phyloP scores from a whole-genome alignment of 2,888 invertebrate genomes.

The Catocala fraxini region DNA sequence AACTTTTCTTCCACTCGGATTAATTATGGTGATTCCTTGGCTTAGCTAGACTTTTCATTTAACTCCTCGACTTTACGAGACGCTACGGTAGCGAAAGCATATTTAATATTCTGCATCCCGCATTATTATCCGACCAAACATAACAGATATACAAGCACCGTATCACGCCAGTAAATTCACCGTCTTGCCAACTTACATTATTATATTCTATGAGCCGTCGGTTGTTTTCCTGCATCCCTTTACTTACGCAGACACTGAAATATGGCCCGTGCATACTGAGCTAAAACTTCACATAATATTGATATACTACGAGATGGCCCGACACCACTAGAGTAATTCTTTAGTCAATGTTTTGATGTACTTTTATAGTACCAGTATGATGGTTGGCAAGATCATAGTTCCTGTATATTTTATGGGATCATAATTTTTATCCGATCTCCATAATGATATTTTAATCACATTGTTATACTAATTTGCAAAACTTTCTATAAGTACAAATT shows the following conservation, averaged over 20 bases:
- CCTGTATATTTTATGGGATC: no score
- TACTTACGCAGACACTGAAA: constrained; percentile 52
- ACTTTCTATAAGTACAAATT: no score
- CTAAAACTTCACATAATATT: constrained; percentile 43
- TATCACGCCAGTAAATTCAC: constrained; percentile 18
- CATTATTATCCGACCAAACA: constrained; percentile 7
- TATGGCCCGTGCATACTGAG: constrained; percentile 47
- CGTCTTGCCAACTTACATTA: constrained; percentile 42
- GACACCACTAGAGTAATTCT: constrained; percentile 8
- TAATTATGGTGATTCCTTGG: no score
- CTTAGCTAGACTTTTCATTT: no score
- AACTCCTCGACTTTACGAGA: no score
- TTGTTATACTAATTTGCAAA: no score
- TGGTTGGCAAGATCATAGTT: no score
- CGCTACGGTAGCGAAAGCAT: not conserved
- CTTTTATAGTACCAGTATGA: no score
- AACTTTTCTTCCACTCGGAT: no score
- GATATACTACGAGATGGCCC: constrained; percentile 30
- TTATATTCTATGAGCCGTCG: constrained; percentile 51
- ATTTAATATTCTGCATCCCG: constrained; percentile 4
- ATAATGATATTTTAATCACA: no score
- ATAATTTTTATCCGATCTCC: no score
- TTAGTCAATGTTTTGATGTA: no score
- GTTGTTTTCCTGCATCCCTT: constrained; percentile 50
- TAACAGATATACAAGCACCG: constrained; percentile 3